These are phyloP conservation scores for Himantopus leucocephalus DNA, from an alignment of 2,113 vertebrate genomes.

Conservation along the genomic window DNA sequence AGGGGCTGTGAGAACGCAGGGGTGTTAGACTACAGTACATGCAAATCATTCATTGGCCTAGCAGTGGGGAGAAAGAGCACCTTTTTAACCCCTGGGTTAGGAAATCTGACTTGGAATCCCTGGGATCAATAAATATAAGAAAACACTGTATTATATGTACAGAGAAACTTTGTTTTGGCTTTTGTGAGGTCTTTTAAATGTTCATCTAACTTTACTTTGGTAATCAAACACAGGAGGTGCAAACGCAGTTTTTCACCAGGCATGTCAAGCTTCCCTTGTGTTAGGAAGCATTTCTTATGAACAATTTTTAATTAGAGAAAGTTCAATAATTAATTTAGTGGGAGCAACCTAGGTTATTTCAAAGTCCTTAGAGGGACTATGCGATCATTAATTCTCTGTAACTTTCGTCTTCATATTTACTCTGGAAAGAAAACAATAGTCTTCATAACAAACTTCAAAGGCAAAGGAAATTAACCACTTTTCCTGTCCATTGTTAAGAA, in stretches of 20 bases:
- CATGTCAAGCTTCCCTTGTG: neutral
- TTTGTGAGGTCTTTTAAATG: neutral
- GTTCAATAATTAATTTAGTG: constrained; percentile 37
- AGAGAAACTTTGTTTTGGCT: neutral
- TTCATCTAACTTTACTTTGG: neutral
- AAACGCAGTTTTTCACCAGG: neutral
- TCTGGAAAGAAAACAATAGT: neutral
- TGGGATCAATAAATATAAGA: neutral
- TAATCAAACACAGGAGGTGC: neutral
- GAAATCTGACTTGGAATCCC: neutral
- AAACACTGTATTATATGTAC: neutral
- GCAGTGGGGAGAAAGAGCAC: neutral
- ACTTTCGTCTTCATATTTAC: constrained; percentile 1
- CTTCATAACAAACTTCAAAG: neutral
- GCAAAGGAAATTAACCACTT: neutral
- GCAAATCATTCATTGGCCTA: neutral
- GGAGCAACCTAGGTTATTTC: constrained; percentile 5
- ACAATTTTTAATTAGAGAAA: constrained; percentile 27
- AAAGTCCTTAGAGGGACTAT: neutral
- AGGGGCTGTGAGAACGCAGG: neutral
- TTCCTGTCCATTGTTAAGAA: neutral
- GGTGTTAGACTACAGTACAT: fast-evolving
- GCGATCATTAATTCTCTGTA: constrained; percentile 9
- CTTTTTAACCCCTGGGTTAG: neutral
- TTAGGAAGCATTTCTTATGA: neutral